Conservation (phyloP, 2,113 vertebrate species). For the Vidua macroura region DNA sequence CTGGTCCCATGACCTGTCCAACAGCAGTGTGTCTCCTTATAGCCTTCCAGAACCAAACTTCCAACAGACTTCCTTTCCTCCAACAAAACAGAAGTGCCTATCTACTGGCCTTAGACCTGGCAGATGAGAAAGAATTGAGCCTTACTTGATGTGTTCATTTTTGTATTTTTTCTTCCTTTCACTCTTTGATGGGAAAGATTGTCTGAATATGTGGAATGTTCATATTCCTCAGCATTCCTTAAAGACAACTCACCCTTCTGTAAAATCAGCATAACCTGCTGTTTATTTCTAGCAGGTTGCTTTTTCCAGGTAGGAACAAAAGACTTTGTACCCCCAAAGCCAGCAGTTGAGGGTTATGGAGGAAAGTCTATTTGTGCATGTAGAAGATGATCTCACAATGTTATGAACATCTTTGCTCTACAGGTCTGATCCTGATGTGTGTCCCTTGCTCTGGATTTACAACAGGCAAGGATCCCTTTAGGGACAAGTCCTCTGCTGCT, state of each 20-base stretch:
- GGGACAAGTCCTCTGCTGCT: background rate
- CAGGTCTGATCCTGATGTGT: background rate
- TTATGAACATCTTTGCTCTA: background rate
- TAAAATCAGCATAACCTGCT: background rate
- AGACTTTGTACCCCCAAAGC: background rate
- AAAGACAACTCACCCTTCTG: background rate
- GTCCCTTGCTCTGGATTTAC: background rate
- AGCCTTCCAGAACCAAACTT: background rate
- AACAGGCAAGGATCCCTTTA: background rate
- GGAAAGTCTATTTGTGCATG: fast-evolving
- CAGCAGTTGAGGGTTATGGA: background rate
- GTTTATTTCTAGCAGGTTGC: background rate
- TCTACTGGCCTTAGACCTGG: background rate
- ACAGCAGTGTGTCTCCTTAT: background rate
- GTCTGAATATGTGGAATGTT: background rate
- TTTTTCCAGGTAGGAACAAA: background rate
- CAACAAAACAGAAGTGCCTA: background rate
- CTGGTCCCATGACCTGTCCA: background rate
- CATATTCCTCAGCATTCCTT: background rate
- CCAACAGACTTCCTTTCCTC: background rate
- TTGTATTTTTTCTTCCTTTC: background rate
- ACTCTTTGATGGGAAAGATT: background rate
- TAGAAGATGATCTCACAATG: background rate
- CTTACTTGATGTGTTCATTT: background rate
- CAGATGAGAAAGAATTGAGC: background rate